phyloP scores from a whole-genome alignment of 2,888 invertebrate genomes.

The Philereme transversata region DNA sequence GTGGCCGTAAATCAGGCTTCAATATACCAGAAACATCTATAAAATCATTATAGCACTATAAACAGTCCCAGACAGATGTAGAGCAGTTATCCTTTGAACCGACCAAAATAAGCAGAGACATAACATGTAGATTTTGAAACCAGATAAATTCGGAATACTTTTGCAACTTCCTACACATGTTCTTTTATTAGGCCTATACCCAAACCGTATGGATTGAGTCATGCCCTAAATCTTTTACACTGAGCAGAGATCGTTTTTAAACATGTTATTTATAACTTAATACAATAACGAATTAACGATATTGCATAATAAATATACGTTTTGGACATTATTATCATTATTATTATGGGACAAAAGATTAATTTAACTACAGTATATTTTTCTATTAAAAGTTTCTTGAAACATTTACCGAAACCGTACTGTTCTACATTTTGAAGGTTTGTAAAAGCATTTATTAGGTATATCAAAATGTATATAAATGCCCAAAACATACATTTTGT shows the following conservation, averaged over 20 bases:
- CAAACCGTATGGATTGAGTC: constrained; percentile 46
- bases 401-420: too few relatives aligned
- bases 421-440: too few relatives aligned
- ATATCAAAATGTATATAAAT: background rate
- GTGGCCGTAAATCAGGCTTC: constrained; percentile 32
- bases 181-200: constrained; percentile 51
- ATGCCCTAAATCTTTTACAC: constrained; percentile 24
- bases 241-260: constrained; percentile 22
- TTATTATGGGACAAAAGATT: too few relatives aligned
- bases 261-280: constrained; percentile 6
- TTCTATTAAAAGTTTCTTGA: too few relatives aligned
- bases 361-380: too few relatives aligned
- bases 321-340: constrained; percentile 1
- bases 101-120: constrained; percentile 9
- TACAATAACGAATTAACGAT: background rate
- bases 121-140: constrained; percentile 13
- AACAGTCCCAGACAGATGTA: constrained; percentile 9
- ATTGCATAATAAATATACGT: constrained; percentile 4
- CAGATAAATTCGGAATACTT: constrained; percentile 36
- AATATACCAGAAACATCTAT: constrained; percentile 18
- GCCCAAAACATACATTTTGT: background rate
- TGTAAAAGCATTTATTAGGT: background rate
- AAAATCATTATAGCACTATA: constrained; percentile 16
- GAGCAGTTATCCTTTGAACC: constrained; percentile 6
- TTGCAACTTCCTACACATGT: constrained; percentile 52